A percentile compares a stretch with the other conserved stretches of the same genome.
These are phyloP conservation scores for Mythimna lalbum DNA, from an alignment of 2,888 invertebrate species.

Conservation along the genomic window DNA sequence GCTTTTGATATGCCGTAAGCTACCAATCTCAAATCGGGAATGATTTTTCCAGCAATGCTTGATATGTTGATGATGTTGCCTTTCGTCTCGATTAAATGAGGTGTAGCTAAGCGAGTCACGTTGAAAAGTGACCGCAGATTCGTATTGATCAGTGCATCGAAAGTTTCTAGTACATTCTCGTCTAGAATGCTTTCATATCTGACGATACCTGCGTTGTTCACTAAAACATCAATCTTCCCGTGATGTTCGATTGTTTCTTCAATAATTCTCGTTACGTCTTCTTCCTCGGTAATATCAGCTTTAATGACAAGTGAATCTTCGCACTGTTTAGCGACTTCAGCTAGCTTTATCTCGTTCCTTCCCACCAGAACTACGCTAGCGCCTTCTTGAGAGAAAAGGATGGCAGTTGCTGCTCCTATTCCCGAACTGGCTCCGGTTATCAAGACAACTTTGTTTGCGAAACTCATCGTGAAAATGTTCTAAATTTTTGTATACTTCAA, in stretches of 20 bases:
- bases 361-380: constrained; percentile 91
- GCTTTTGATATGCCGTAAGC: constrained; percentile 93
- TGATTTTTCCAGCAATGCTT: constrained; percentile 60
- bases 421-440: constrained; percentile 93
- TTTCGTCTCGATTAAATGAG: constrained; percentile 68
- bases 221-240: constrained; percentile 68
- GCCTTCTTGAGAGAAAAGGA: constrained; percentile 91
- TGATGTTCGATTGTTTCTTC: constrained; percentile 65
- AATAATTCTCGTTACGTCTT: constrained; percentile 66
- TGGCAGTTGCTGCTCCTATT: constrained; percentile 92
- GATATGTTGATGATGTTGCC: constrained; percentile 75
- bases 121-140: constrained; percentile 70
- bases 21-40: constrained; percentile 39
- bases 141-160: constrained; percentile 69
- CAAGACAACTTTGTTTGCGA: constrained; percentile 87
- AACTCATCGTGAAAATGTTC: constrained; percentile 53
- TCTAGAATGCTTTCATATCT: constrained; percentile 54
- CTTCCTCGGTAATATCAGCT: constrained; percentile 69
- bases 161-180: constrained; percentile 57
- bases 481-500: neutral
- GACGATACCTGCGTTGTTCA: constrained; percentile 72
- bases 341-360: constrained; percentile 92
- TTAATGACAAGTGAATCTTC: constrained; percentile 59
- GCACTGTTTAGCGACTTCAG: constrained; percentile 84
- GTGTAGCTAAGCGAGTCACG: constrained; percentile 68